Evolutionary conservation across 2,888 invertebrate genomes (phyloP).

Genomic region (Synanthedon formicaeformis): DNA sequence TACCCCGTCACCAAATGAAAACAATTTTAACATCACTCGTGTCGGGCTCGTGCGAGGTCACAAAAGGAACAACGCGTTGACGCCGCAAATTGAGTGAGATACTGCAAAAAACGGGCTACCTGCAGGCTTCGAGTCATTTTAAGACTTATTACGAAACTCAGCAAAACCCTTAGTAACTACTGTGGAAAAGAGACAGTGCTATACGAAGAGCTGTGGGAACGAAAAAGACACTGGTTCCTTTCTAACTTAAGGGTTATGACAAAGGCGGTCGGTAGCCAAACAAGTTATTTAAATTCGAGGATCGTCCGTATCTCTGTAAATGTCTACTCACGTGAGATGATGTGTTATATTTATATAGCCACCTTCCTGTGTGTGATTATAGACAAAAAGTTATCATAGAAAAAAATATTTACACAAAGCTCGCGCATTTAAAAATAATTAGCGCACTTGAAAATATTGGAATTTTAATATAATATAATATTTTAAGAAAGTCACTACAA

Average conservation of each 20-base stretch:
- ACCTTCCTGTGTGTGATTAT: too few relatives aligned
- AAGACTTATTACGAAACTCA: constrained; percentile 13
- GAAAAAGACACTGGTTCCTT: constrained; percentile 32
- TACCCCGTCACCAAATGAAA: too few relatives aligned
- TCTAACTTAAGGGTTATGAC: constrained; percentile 47
- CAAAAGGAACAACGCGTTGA: constrained; percentile 34
- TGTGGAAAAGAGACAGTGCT: constrained; percentile 23
- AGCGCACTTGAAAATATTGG: too few relatives aligned
- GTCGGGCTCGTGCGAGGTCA: constrained; percentile 37
- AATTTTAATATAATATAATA: too few relatives aligned
- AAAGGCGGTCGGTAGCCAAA: constrained; percentile 53
- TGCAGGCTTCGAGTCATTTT: constrained; percentile 35
- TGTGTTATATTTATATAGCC: too few relatives aligned
- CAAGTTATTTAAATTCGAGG: constrained; percentile 62
- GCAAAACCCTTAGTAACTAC: constrained; percentile 5
- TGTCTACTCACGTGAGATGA: too few relatives aligned
- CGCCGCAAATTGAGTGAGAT: constrained; percentile 41
- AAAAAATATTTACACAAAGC: too few relatives aligned
- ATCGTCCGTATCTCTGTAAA: constrained; percentile 19
- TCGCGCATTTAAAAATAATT: too few relatives aligned
- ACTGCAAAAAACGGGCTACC: constrained; percentile 59
- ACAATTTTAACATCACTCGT: constrained; percentile 9
- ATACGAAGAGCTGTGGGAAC: constrained; percentile 22
- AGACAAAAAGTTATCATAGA: too few relatives aligned
- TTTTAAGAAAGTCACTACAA: too few relatives aligned